Conservation (phyloP, 2,797 vertebrate species). For the Coranthus polyacanthus region DNA sequence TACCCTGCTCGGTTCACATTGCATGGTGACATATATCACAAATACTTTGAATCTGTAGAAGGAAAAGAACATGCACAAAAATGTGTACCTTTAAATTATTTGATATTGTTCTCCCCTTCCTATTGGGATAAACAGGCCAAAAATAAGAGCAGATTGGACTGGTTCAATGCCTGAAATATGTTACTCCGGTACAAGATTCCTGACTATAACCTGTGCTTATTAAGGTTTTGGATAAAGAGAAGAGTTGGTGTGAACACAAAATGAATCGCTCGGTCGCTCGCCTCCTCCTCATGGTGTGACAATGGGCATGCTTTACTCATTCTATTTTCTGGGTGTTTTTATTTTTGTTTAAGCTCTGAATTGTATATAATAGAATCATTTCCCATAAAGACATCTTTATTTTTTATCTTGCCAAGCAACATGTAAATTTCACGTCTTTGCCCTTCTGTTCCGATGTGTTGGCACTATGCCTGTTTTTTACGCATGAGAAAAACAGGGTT, state of each 20-base stretch:
- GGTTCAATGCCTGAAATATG: constrained; percentile 42
- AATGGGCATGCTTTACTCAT: constrained; percentile 80
- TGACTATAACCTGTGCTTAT: constrained; percentile 48
- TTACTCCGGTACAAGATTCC: constrained; percentile 42
- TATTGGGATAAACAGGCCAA: constrained; percentile 45
- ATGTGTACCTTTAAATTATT: constrained; percentile 46
- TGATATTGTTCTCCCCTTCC: constrained; percentile 41
- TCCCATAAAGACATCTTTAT: constrained; percentile 81
- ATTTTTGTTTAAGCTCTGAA: constrained; percentile 70
- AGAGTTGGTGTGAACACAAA: constrained; percentile 48
- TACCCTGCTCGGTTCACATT: constrained; percentile 72
- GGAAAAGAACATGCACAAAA: constrained; percentile 37
- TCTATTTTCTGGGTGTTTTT: constrained; percentile 70
- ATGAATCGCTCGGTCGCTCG: constrained; percentile 38
- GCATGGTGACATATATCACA: constrained; percentile 76
- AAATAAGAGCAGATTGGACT: constrained; percentile 35
- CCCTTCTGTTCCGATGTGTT: constrained; percentile 66
- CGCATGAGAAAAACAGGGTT: constrained; percentile 80
- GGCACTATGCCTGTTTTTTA: constrained; percentile 70
- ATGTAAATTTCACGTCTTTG: constrained; percentile 63
- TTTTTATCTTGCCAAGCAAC: constrained; percentile 77
- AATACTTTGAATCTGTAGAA: constrained; percentile 45
- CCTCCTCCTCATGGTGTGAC: constrained; percentile 73
- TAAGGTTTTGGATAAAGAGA: no score
- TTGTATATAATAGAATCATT: constrained; percentile 80